Base-by-base conservation (phyloP, 23 tunicate species). In the Clavelina lepadiformis region DNA sequence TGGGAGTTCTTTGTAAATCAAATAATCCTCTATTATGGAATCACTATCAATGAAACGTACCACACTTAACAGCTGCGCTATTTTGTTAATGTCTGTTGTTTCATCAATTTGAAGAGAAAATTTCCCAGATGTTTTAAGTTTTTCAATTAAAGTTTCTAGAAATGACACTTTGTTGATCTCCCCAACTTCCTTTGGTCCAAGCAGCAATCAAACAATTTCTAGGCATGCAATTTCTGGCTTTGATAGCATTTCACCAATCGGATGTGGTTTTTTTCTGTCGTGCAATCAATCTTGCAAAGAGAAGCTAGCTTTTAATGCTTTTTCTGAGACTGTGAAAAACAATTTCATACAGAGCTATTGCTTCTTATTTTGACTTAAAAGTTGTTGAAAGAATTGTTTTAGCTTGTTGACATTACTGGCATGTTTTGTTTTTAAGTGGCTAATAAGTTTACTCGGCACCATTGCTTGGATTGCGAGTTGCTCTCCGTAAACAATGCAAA, bases 41-140 rank as follows among this genome's bases (percentile, higher is more conserved):
- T 74, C 70, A 5, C 71, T 71, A 46, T 74, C 80, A 26, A 74
- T 61, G 47, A 74, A 74, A 46, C 80, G 71, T 44, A 62, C 60
- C n/a, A 29, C 27, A 22, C 47, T 61, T 49, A 74, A 74, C 35
- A 74, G 80, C 31, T 74, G 80, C 23, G 80, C 80, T 29, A 49
- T 44, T 46, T 29, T 45, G 54, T 63, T 69, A 47, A 69, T 69
- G 75, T 69, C 63, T 45, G 72, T 69, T 28, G 63, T 52, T 63
- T 69, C 63, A 52, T 69, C 75, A 51, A 69, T 30, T 69, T 69
- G 75, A 52, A 69, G 27, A 52, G 75, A 52, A 69, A 69, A 69
- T 69, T 53, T 69, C 54, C 75, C 62, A 67, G 58, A 46, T 67
- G 45, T 67, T 58, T 67, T 67, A 57, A 30, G 57, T 67, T 58